These are phyloP conservation scores for Caenorhabditis imperialis DNA, from an alignment of 2,888 invertebrate species.

Conservation along the genomic window DNA sequence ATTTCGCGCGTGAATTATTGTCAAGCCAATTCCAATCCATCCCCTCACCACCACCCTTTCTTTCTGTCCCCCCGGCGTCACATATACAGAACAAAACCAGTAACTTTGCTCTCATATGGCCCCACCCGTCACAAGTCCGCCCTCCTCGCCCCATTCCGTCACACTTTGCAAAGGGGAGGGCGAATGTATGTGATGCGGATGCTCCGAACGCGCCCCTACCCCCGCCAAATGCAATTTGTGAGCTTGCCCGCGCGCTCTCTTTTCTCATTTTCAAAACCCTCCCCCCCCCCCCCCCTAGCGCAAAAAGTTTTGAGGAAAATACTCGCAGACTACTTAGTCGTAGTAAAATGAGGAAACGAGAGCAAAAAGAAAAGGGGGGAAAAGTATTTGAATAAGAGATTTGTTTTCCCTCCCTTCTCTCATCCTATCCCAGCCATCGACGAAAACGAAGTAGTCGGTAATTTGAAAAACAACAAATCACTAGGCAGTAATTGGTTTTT, in stretches of 20 bases:
- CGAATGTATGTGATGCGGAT: slow-evolving; percentile 50
- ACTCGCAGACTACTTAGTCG: too few relatives aligned
- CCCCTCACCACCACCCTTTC: too few relatives aligned
- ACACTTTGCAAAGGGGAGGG: too few relatives aligned
- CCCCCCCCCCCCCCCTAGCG: neutral
- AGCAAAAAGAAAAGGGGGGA: neutral
- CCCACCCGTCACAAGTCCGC: slow-evolving; percentile 37
- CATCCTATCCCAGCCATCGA: slow-evolving; percentile 7
- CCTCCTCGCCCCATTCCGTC: slow-evolving; percentile 48
- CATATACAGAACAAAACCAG: too few relatives aligned
- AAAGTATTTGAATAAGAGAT: slow-evolving; percentile 48
- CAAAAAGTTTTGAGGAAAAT: too few relatives aligned
- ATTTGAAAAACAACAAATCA: slow-evolving; percentile 36
- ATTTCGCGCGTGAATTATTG: slow-evolving; percentile 44
- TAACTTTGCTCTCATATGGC: slow-evolving; percentile 14
- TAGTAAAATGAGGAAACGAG: too few relatives aligned
- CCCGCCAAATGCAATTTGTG: slow-evolving; percentile 49
- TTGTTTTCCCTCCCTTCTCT: slow-evolving; percentile 32
- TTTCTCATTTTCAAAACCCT: slow-evolving; percentile 34
- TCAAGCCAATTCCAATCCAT: slow-evolving; percentile 18
- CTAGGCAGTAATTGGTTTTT: slow-evolving; percentile 22
- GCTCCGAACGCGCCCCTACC: slow-evolving; percentile 48
- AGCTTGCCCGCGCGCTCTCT: slow-evolving; percentile 50
- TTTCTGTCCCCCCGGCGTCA: too few relatives aligned
- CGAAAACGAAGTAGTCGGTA: neutral